phyloP scores from a whole-genome alignment of 1,140 invertebrate genomes.

The Cyrtorhinus lividipennis region DNA sequence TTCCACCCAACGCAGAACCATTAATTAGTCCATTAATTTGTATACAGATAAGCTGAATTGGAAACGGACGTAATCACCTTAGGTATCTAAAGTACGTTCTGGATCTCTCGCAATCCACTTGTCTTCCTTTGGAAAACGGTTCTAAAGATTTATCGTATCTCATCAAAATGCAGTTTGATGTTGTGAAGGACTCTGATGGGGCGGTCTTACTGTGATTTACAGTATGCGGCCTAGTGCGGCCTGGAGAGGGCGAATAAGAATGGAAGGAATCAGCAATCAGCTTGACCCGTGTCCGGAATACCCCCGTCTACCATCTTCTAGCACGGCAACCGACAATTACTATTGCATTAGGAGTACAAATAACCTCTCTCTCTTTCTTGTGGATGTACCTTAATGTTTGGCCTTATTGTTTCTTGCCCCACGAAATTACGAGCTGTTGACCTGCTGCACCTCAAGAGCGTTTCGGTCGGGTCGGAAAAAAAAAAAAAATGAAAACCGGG shows the following conservation, averaged over 20 bases:
- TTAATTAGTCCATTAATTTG: neutral
- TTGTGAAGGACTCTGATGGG: neutral
- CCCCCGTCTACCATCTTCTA: neutral
- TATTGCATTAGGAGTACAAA: constrained; percentile 2
- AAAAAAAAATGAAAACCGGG: no score
- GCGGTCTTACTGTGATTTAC: neutral
- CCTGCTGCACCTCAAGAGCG: neutral
- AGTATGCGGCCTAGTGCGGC: neutral
- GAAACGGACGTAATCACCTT: neutral
- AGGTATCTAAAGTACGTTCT: neutral
- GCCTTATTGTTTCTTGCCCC: neutral
- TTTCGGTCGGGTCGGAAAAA: neutral
- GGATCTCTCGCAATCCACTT: neutral
- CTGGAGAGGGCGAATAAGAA: neutral
- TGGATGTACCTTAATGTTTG: neutral
- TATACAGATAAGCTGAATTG: neutral
- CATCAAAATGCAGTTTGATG: neutral
- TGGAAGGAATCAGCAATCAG: no score
- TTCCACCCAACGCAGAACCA: neutral
- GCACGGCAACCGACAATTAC: constrained; percentile 8
- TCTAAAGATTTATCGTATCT: neutral
- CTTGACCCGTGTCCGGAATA: neutral
- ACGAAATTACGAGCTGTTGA: neutral
- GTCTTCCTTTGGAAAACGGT: neutral
- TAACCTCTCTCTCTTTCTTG: neutral